Base-by-base conservation (phyloP, 1,140 invertebrate genomes). In the Ephestia elutella region DNA sequence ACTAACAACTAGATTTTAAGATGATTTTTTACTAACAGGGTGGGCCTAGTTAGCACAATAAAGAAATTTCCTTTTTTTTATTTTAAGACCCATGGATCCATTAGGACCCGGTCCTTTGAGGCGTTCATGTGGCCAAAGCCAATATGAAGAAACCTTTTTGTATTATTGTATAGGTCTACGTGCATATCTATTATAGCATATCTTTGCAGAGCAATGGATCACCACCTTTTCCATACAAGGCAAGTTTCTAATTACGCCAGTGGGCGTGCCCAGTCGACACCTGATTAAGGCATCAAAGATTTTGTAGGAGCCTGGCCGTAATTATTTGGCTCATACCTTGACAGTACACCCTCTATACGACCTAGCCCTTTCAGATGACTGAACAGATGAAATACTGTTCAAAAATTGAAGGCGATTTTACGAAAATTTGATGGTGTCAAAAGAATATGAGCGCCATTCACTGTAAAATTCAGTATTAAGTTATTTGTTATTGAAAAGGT, bases 241-340 rank as follows among this genome's bases (percentile, higher is more conserved):
- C 70, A 71, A 71, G 72, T 71, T 80, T 82, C 71, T 75, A 81
- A 81, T 81, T 80, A 79, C 70, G 60, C 49, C 58, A 49, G 59
- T 54, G 60, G 73, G 75, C 73, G 73, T 71, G 73, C 63, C 58
- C 63, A 49, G 62, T 68, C 66, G 67, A 68, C 70, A 76, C 70
- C 71, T 80, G 74, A 80, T 78, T 78, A 78, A 81, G 67, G 69
- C 72, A 68, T 76, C 75, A 81, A 74, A 78, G 73, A 74, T 73
- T 61, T 60, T 60, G 56, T 60, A 55, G 49, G 62, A 68, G 65
- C 63, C 62, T 44, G 63, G 61, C 66, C 56, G 63, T 75, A 77
- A 76, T 71, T 75, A 79, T 68, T 71, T 73, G 64, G 63, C 63
- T 56, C 62, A 54, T 60, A 35, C 49, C 30, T 32, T 32, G 1